Conservation (phyloP, 2,113 vertebrate genomes). For the Megatriorchis doriae region DNA sequence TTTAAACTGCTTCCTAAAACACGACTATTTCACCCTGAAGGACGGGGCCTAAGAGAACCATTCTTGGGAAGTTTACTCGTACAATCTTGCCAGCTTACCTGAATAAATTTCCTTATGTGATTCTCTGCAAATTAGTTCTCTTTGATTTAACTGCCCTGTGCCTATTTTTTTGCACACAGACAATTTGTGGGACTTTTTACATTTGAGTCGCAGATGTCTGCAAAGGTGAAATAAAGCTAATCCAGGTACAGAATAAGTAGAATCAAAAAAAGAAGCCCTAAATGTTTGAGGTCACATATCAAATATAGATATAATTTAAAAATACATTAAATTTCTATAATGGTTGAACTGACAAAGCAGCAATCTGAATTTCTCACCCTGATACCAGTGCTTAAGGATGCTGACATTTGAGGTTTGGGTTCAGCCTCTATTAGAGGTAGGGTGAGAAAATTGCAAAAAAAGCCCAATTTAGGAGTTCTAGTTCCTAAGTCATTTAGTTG, state of each 20-base stretch:
- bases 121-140: background rate
- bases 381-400: background rate
- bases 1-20: background rate
- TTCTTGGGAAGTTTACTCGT: background rate
- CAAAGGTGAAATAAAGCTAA: background rate
- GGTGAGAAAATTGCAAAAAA: background rate
- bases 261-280: background rate
- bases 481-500: background rate
- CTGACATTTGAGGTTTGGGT: background rate
- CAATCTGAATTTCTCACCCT: background rate
- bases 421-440: background rate
- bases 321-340: background rate
- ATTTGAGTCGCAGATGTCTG: background rate
- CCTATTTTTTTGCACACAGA: background rate
- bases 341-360: background rate
- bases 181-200: background rate
- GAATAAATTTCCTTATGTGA: background rate
- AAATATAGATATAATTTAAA: background rate
- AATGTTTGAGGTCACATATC: background rate
- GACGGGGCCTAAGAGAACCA: background rate
- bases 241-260: background rate
- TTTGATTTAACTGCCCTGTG: background rate
- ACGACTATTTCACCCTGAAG: background rate
- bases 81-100: background rate
- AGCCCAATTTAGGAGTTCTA: background rate